phyloP scores from a whole-genome alignment of 2,888 invertebrate species.

The Dusona sp. region DNA sequence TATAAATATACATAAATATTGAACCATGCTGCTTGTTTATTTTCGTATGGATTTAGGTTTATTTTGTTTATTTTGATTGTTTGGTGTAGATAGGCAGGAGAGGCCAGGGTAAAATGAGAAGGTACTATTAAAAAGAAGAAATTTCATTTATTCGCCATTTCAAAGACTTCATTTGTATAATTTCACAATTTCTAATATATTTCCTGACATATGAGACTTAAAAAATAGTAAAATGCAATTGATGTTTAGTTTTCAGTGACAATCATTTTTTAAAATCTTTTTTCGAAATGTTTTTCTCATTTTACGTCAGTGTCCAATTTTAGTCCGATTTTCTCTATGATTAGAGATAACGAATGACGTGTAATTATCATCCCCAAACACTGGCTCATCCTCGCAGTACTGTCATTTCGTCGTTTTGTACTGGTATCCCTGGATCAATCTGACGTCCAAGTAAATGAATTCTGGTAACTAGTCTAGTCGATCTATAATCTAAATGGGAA shows the following conservation, averaged over 20 bases:
- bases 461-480: conserved; percentile 27
- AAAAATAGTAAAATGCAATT: neutral
- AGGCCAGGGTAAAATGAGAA: neutral
- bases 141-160: neutral
- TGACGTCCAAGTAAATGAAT: conserved; percentile 15
- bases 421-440: neutral
- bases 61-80: neutral
- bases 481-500: conserved; percentile 60
- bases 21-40: neutral
- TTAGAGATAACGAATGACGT: neutral
- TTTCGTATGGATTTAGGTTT: neutral
- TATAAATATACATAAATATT: neutral
- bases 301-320: neutral
- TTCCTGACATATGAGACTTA: neutral
- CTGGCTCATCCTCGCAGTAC: conserved; percentile 9
- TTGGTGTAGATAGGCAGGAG: neutral
- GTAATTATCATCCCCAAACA: conserved; percentile 14
- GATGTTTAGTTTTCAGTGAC: neutral
- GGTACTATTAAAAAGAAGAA: neutral
- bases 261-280: neutral
- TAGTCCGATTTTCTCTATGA: neutral
- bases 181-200: neutral
- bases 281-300: neutral
- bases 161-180: neutral
- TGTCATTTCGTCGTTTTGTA: conserved; percentile 1